Evolutionary conservation across 2,797 vertebrate genomes (phyloP), one percentile per base, ranked within the genome.

Genomic region (Bovichtus variegatus): DNA sequence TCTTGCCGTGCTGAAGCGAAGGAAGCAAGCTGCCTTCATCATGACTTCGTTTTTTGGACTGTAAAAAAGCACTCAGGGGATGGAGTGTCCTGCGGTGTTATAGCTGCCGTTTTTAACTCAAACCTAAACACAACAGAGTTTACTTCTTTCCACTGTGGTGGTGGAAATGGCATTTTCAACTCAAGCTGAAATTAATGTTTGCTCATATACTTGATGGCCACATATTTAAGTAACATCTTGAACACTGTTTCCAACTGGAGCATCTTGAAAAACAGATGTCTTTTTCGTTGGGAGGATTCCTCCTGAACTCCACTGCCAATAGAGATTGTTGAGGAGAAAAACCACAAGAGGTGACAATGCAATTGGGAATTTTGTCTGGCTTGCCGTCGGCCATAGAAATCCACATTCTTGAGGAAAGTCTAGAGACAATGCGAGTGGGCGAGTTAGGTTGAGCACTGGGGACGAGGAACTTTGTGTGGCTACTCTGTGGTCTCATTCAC

Each of bases 331-430:
- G 55, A 73, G 77, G 77, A 79, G 62, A 87, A 85, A 89, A 91
- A 82, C 86, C 90, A 55, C 90, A 71, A 90, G 91, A 92, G 90
- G 93, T 92, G 92, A 93, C 91, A 91, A 90, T 90, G 90, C 90
- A 92, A 83, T 91, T 80, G 86, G 87, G 78, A 89, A 84, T 92
- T 90, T 88, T 15, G 70, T 87, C 88, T 92, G 91, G 92, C 89
- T 80, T 74, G 76, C 83, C 49, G 70, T 87, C 63, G 81, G 78
- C 91, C 91, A 91, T 90, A 91, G 82, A 92, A 93, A 89, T 91
- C 74, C 84, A 90, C 92, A 93, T 93, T 92, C 91, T 92, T 92
- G 90, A 92, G 93, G 89, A 93, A 90, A 91, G 89, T 87, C 86
- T 88, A 19, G 84, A 92, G 88, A 94, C 91, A 93, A 93, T 91